These are phyloP conservation scores for Actinostola sp. DNA, from an alignment of 92 coral and sea anemone genomes.

Conservation along the genomic window DNA sequence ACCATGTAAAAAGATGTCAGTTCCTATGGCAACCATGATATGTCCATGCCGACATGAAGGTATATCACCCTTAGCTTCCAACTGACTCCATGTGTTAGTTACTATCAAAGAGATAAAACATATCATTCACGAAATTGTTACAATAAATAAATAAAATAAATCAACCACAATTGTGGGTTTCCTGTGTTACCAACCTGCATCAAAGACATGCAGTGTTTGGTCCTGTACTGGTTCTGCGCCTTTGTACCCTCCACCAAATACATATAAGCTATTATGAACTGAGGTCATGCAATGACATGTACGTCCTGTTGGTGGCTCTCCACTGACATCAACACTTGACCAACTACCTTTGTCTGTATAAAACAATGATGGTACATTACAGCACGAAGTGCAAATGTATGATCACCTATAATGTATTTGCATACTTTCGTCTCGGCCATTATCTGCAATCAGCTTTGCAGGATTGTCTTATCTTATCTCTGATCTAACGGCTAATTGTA, in stretches of 20 bases:
- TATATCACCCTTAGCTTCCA: slow-evolving; percentile 58
- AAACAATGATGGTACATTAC: not conserved
- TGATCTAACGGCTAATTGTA: too few species aligned
- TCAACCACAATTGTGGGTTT: too few species aligned
- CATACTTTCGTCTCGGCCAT: too few species aligned
- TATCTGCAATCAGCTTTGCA: too few species aligned
- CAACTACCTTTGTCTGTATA: slow-evolving; percentile 51
- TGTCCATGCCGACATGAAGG: slow-evolving; percentile 93
- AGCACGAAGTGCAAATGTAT: not conserved
- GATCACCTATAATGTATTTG: too few species aligned
- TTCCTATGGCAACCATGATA: slow-evolving; percentile 85
- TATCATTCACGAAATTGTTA: too few species aligned
- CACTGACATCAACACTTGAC: slow-evolving; percentile 51
- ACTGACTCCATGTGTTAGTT: slow-evolving; percentile 72
- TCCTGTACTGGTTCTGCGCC: slow-evolving; percentile 95
- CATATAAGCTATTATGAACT: slow-evolving; percentile 69
- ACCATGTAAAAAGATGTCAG: slow-evolving; percentile 85
- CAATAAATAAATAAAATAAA: too few species aligned
- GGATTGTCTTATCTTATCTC: too few species aligned
- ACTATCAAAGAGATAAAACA: slow-evolving; percentile 54
- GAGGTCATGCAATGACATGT: slow-evolving; percentile 95
- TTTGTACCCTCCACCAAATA: slow-evolving; percentile 90
- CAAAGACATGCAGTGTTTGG: slow-evolving; percentile 68
- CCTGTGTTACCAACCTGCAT: slow-evolving; percentile 77
- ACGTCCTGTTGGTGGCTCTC: slow-evolving; percentile 77